These are phyloP conservation scores for Tortrix viridana DNA, from an alignment of 2,888 invertebrate species.

Conservation along the genomic window DNA sequence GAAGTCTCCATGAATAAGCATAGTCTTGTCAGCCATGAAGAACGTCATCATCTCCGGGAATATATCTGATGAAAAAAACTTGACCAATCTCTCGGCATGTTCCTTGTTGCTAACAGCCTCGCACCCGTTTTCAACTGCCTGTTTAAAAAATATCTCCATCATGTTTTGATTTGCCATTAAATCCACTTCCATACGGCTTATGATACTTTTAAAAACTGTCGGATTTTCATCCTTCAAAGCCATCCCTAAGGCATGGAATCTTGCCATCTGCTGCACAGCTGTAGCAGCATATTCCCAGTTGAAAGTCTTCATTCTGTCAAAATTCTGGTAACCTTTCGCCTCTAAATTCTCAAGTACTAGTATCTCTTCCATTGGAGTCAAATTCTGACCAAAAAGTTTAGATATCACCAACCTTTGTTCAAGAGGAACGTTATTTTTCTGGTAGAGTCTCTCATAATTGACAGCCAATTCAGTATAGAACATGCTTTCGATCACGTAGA, in stretches of 20 bases:
- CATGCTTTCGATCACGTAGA: constrained; percentile 12
- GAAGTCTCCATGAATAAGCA: constrained; percentile 34
- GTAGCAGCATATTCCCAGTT: constrained; percentile 34
- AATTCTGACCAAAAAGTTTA: constrained; percentile 28
- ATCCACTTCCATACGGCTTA: not conserved
- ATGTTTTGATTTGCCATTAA: not conserved
- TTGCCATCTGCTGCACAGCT: constrained; percentile 36
- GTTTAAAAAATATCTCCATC: not conserved
- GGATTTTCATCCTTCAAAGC: constrained; percentile 31
- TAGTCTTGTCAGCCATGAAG: not conserved
- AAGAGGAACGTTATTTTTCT: constrained; percentile 31
- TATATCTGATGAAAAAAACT: not conserved
- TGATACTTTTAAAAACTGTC: constrained; percentile 13
- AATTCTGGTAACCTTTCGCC: constrained; percentile 26
- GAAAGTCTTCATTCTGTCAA: constrained; percentile 35
- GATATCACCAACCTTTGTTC: constrained; percentile 31
- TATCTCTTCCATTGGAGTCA: constrained; percentile 23
- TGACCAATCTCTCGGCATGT: constrained; percentile 10
- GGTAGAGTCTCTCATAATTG: constrained; percentile 35
- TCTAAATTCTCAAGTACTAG: constrained; percentile 38
- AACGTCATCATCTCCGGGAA: not conserved
- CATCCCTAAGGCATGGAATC: constrained; percentile 39
- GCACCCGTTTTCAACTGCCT: not conserved
- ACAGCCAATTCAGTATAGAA: constrained; percentile 25
- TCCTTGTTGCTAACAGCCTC: constrained; percentile 1